A percentile compares a stretch with the other conserved stretches of the same genome.
Evolutionary conservation across 2,888 invertebrate species (phyloP).

Genomic region (Laothoe populi): DNA sequence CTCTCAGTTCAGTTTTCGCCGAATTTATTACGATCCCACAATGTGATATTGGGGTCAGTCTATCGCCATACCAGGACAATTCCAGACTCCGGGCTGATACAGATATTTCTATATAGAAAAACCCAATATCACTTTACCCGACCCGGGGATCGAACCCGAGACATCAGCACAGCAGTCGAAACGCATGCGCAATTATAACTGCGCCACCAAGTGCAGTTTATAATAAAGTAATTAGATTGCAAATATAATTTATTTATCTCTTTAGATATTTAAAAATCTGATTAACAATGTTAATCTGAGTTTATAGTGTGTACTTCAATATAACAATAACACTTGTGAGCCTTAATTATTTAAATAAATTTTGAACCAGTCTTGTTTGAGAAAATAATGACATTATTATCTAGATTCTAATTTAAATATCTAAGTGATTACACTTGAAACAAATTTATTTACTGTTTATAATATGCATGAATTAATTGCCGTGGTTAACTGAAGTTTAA

Average conservation of each 20-base stretch:
- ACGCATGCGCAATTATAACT: too few species aligned
- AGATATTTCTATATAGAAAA: too few species aligned
- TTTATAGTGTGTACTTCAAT: neutral
- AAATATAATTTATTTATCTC: neutral
- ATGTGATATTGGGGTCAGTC: too few species aligned
- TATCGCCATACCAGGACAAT: too few species aligned
- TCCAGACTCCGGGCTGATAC: too few species aligned
- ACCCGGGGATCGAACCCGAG: too few species aligned
- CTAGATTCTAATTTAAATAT: neutral
- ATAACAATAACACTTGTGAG: conserved; percentile 3
- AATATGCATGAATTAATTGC: neutral
- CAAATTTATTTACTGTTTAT: neutral
- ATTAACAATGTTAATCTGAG: neutral
- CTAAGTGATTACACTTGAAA: neutral
- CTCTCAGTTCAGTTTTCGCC: too few species aligned
- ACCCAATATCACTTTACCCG: too few species aligned
- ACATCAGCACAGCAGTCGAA: too few species aligned
- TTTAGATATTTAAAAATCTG: neutral
- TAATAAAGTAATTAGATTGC: neutral
- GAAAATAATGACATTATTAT: neutral
- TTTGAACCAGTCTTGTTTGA: neutral
- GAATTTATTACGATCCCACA: too few species aligned
- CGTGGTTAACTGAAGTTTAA: neutral
- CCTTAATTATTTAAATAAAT: conserved; percentile 5
- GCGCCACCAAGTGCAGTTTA: too few species aligned